phyloP scores from a whole-genome alignment of 2,888 invertebrate species.

The Temnothorax ravouxi region DNA sequence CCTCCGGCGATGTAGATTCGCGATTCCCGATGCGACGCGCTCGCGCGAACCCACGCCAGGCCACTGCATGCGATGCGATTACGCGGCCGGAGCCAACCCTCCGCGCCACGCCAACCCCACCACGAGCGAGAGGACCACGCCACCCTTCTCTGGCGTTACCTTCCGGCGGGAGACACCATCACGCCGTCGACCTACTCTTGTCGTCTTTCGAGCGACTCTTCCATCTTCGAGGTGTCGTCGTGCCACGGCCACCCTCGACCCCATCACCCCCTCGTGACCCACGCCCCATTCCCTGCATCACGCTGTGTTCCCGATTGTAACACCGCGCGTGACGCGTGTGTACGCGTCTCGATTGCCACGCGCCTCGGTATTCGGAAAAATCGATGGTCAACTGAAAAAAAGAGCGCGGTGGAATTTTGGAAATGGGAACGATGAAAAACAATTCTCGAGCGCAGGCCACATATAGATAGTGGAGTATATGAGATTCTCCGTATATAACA shows the following conservation, averaged over 20 bases:
- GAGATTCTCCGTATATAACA: background rate
- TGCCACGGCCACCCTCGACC: constrained; percentile 28
- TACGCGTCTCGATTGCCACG: background rate
- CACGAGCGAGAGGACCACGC: constrained; percentile 38
- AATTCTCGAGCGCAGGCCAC: background rate
- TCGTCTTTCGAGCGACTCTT: constrained; percentile 11
- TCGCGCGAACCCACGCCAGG: constrained; percentile 82
- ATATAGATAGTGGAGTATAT: background rate
- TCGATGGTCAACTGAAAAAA: background rate
- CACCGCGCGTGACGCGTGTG: background rate
- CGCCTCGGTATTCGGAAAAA: background rate
- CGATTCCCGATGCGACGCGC: constrained; percentile 71
- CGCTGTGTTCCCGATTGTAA: constrained; percentile 14
- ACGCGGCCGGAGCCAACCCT: constrained; percentile 81
- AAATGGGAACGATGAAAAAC: background rate
- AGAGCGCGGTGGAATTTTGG: background rate
- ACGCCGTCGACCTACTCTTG: constrained; percentile 47
- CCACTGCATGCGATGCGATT: constrained; percentile 85
- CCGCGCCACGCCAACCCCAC: constrained; percentile 58
- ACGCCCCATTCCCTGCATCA: background rate
- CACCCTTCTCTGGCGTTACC: constrained; percentile 38
- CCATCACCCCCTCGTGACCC: background rate
- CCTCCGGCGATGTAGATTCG: background rate
- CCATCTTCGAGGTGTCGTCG: constrained; percentile 36
- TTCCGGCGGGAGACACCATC: constrained; percentile 41